Base-by-base conservation (phyloP, 2,888 invertebrate species). In the Brenthis daphne region DNA sequence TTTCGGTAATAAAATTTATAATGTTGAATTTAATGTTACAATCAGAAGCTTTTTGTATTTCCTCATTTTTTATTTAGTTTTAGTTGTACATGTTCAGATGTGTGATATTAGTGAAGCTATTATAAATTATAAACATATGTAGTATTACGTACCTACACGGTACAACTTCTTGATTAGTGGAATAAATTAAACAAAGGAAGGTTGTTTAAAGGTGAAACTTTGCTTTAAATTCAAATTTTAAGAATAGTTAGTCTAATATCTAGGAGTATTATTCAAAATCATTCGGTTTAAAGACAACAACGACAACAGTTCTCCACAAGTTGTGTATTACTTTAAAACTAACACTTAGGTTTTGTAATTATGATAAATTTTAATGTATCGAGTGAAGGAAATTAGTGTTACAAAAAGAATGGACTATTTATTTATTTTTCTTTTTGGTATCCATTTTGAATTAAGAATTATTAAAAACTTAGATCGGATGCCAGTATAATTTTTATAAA, bases 151-250 rank as follows among this genome's bases (percentile, higher is more conserved):
- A 43, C 11, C 1, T 43, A 43, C 11, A 8, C 37, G 11, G 37
- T 8, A 60, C 60, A 60, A 60, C 48, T 60, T 60, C 50, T 60
- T 60, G 60, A 60, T 60, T 60, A 60, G 60, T 12, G 29, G 60
- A 60, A 60, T 60, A 60, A 60, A 60, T 60, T 60, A 60, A 60
- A 60, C 60, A 60, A 60, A 60, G 50, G 60, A 60, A 60, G 60
- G 50, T 60, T 50, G 50, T 60, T 60, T 60, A 60, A 50, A 60
- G 60, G 60, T 60, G 60, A 50, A 50, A 60, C 29, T 50, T 50
- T 33, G 60, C 50, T 33, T 60, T 3, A 50, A 48, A 60, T 60
- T 60, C 16, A 16, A 16, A 16, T 29, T 60, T 60, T 60, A n/a
- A 60, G 48, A 60, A 60, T 60, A 50, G 48, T 33, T 29, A 33